Evolutionary conservation across 1,140 invertebrate species (phyloP).

Genomic region (Heliconius hewitsoni): DNA sequence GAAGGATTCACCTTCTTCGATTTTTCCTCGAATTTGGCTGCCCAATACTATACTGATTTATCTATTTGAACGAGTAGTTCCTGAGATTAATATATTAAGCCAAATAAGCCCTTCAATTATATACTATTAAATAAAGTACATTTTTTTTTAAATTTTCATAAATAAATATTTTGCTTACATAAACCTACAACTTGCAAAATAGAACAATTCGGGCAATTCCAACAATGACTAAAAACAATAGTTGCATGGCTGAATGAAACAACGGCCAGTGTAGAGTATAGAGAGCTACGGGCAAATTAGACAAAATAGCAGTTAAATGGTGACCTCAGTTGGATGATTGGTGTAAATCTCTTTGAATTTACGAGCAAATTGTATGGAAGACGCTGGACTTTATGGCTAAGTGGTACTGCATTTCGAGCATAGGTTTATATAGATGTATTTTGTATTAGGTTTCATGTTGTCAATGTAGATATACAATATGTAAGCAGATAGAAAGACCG

Average conservation of each 20-base stretch:
- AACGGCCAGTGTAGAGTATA: background rate
- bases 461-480: background rate
- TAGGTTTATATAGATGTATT: background rate
- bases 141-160: too few species aligned
- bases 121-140: too few species aligned
- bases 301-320: background rate
- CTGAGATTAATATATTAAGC: too few species aligned
- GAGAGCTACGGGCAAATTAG: background rate
- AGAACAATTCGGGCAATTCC: too few species aligned
- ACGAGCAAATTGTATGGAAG: conserved; percentile 5
- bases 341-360: conserved; percentile 8
- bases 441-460: background rate
- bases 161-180: too few species aligned
- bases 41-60: too few species aligned
- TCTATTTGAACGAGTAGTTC: too few species aligned
- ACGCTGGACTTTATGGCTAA: background rate
- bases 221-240: background rate
- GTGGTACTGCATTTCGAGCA: background rate
- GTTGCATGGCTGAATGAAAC: background rate
- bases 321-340: background rate
- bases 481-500: too few species aligned
- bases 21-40: too few species aligned
- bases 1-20: too few species aligned
- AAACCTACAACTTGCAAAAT: too few species aligned
- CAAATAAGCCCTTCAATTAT: too few species aligned